A percentile compares a stretch with the other conserved stretches of the same genome.
Conservation (phyloP, 2,113 vertebrate genomes). For the Arvicanthis niloticus region DNA sequence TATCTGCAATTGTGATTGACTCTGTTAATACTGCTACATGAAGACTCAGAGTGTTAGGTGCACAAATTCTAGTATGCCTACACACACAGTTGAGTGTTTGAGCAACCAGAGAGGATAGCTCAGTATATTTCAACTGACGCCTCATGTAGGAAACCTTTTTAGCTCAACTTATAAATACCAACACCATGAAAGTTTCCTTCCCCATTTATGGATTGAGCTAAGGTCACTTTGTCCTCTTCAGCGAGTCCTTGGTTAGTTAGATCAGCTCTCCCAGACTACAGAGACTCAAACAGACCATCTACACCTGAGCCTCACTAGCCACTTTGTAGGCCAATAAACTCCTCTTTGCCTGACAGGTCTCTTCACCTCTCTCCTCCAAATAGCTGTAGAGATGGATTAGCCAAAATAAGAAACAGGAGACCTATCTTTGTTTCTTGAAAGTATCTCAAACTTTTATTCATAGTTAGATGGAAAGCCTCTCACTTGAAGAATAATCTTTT, state of each 20-base stretch:
- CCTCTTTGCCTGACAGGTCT: neutral
- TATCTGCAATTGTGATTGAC: neutral
- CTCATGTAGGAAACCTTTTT: neutral
- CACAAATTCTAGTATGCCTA: neutral
- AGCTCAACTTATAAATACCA: neutral
- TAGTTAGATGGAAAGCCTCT: neutral
- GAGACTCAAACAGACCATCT: neutral
- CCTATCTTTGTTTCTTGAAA: neutral
- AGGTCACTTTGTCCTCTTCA: neutral
- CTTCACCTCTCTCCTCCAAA: neutral
- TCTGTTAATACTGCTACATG: neutral
- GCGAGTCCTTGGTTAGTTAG: neutral
- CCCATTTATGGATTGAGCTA: neutral
- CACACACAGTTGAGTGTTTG: neutral
- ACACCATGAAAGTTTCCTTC: neutral
- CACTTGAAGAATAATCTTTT: constrained; percentile 15
- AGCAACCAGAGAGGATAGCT: neutral
- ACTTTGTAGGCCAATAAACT: neutral
- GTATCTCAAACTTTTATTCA: neutral
- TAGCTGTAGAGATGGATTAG: neutral
- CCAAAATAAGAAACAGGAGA: neutral
- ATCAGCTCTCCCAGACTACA: neutral
- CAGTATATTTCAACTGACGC: neutral
- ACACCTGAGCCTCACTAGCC: neutral
- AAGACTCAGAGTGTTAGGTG: neutral